A percentile compares a stretch with the other conserved stretches of the same genome.
Evolutionary conservation across 2,113 vertebrate genomes (phyloP).

Genomic region (Cynoglossus semilaevis): DNA sequence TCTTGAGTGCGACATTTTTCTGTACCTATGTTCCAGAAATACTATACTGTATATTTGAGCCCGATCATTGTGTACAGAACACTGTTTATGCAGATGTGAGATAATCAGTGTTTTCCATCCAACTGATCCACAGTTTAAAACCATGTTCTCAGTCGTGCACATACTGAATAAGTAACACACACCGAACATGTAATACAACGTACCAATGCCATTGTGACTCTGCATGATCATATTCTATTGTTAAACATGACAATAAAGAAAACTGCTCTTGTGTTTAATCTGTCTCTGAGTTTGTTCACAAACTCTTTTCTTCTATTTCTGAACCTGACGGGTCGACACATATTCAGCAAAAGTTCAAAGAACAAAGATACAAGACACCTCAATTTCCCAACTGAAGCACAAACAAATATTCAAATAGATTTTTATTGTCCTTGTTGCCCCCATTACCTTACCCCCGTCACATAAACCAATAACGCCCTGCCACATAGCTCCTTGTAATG

Average conservation of each 20-base stretch:
- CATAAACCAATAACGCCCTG: too few species aligned
- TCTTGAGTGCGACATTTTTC: slow-evolving; percentile 14
- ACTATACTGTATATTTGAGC: slow-evolving; percentile 1
- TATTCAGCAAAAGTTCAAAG: too few species aligned
- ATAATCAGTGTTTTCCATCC: slow-evolving; percentile 6
- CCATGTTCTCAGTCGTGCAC: background rate
- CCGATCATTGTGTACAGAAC: slow-evolving; percentile 29
- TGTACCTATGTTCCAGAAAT: slow-evolving; percentile 30
- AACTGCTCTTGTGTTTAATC: slow-evolving; percentile 30
- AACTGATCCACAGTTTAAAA: too few species aligned
- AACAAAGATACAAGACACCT: too few species aligned
- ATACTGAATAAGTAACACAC: slow-evolving; percentile 1
- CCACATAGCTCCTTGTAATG: too few species aligned
- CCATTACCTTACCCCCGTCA: too few species aligned
- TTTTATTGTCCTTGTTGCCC: too few species aligned
- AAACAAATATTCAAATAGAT: too few species aligned
- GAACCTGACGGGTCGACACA: too few species aligned
- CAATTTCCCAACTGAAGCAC: too few species aligned
- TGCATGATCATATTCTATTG: slow-evolving; percentile 39
- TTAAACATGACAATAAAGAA: slow-evolving; percentile 59
- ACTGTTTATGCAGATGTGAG: slow-evolving; percentile 45
- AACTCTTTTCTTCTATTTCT: too few species aligned
- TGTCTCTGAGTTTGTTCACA: background rate
- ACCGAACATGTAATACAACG: slow-evolving; percentile 13
- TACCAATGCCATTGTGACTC: slow-evolving; percentile 11